Conservation (phyloP, 2,113 vertebrate species). For the Lampris incognitus region DNA sequence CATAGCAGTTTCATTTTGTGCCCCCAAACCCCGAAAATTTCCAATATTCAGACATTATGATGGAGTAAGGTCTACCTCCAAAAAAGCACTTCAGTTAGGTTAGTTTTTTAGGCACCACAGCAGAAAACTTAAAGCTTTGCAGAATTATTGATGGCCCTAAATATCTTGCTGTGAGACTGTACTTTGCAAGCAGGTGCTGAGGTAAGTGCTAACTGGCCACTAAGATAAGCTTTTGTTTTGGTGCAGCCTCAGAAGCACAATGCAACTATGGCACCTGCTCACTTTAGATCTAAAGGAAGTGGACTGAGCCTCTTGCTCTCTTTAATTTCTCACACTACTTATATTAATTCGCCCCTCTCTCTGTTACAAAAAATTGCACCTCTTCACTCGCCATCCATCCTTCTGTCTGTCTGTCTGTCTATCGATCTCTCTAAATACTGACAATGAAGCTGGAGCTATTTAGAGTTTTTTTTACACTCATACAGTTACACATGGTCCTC, state of each 20-base stretch:
- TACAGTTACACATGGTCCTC: no score
- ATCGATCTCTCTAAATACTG: no score
- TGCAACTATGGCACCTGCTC: constrained; percentile 75
- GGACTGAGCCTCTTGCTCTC: constrained; percentile 31
- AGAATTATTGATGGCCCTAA: constrained; percentile 62
- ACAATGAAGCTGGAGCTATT: no score
- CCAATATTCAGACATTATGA: no score
- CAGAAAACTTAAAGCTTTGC: constrained; percentile 50
- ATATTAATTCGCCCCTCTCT: constrained; percentile 6
- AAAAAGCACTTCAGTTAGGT: constrained; percentile 4
- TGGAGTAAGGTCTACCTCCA: no score
- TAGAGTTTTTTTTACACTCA: no score
- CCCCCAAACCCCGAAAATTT: no score
- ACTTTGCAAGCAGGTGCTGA: constrained; percentile 68
- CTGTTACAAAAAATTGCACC: neutral
- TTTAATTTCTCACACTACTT: constrained; percentile 28
- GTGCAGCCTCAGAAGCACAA: constrained; percentile 62
- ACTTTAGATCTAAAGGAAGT: constrained; percentile 61
- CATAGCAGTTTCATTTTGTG: no score
- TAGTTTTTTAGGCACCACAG: constrained; percentile 14
- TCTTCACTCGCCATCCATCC: no score
- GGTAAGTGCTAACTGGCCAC: constrained; percentile 70
- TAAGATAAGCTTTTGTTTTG: constrained; percentile 73
- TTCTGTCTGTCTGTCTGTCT: no score
- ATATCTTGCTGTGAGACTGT: constrained; percentile 61